Percentiles rank a stretch among this genome's conserved stretches.
Evolutionary conservation across 2,113 vertebrate genomes (phyloP).

Genomic region (Gallinago paraguaiae): DNA sequence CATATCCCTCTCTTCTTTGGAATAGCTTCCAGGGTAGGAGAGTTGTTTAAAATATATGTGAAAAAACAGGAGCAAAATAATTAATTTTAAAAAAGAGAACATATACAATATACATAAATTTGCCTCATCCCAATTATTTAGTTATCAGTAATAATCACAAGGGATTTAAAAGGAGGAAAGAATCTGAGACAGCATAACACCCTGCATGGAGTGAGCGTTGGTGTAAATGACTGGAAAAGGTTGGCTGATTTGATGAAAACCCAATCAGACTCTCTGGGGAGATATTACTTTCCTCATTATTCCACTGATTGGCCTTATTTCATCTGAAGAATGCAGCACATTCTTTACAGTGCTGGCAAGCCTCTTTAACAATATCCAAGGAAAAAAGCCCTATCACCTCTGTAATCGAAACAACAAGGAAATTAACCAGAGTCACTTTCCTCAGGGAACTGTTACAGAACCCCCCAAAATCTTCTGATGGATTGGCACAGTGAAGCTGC

Average conservation of each 20-base stretch:
- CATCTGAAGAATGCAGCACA: constrained; percentile 84
- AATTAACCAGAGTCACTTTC: constrained; percentile 73
- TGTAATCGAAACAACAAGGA: constrained; percentile 79
- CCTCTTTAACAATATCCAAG: constrained; percentile 80
- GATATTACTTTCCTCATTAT: constrained; percentile 93
- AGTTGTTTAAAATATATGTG: neutral
- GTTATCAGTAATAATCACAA: constrained; percentile 68
- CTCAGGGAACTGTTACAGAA: constrained; percentile 40
- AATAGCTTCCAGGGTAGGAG: constrained; percentile 16
- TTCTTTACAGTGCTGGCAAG: constrained; percentile 79
- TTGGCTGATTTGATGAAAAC: constrained; percentile 90
- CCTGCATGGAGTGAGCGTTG: constrained; percentile 70
- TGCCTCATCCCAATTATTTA: constrained; percentile 65
- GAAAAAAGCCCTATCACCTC: constrained; percentile 74
- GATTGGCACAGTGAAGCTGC: neutral
- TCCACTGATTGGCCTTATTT: constrained; percentile 92
- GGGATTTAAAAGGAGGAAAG: constrained; percentile 72
- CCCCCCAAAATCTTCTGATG: constrained; percentile 26
- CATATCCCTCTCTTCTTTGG: neutral
- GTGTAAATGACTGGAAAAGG: constrained; percentile 85
- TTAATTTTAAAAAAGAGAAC: constrained; percentile 32
- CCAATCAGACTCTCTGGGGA: constrained; percentile 88
- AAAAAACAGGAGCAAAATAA: constrained; percentile 48
- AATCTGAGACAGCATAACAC: constrained; percentile 66
- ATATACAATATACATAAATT: constrained; percentile 42